Base-by-base conservation (phyloP, 2,797 vertebrate genomes). In the Perdix hodgsoniae region DNA sequence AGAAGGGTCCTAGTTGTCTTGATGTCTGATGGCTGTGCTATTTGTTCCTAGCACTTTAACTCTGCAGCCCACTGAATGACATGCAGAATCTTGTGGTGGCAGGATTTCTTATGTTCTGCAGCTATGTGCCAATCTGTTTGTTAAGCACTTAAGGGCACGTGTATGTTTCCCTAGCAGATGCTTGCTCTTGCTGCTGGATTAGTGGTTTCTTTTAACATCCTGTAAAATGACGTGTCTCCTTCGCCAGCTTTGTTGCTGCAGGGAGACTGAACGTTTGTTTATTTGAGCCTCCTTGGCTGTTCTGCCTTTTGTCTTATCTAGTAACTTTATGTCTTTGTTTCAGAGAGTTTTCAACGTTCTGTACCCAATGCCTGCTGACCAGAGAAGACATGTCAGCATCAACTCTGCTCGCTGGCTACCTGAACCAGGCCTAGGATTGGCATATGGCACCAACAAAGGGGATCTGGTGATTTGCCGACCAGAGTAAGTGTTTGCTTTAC, bases 391-490 rank as follows among this genome's bases (percentile, higher is more conserved):
- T 2, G 99, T 99, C 98, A 99, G 99, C 97, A 99, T 99, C 96
- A 99, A 99, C 97, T 99, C 99, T 0, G 99, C 99, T 52, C 98
- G 99, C 83, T 99, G 99, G 99, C 98, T 99, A 63, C 99, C 99
- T 1, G 99, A 99, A 63, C 99, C 99, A 0, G 99, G 99, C 47
- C 98, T 99, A 81, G 99, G 99, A 88, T 97, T 99, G 96, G 99
- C 99, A 3, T 99, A 99, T 14, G 99, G 99, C 73, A 99, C 99
- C 97, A 99, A 99, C 98, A 99, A 99, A 94, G 99, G 99, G 73
- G 99, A 99, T 97, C 98, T 99, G 97, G 99, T 99, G 96, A 99
- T 99, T 95, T 99, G 99, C 94, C 98, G 99, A 89, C 99, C 99
- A 75, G 99, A 99, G 99, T 99, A 98, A 99, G 99, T 98, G 80